Conservation (phyloP, 1,140 invertebrate genomes). For the Aphaenogaster rudis region DNA sequence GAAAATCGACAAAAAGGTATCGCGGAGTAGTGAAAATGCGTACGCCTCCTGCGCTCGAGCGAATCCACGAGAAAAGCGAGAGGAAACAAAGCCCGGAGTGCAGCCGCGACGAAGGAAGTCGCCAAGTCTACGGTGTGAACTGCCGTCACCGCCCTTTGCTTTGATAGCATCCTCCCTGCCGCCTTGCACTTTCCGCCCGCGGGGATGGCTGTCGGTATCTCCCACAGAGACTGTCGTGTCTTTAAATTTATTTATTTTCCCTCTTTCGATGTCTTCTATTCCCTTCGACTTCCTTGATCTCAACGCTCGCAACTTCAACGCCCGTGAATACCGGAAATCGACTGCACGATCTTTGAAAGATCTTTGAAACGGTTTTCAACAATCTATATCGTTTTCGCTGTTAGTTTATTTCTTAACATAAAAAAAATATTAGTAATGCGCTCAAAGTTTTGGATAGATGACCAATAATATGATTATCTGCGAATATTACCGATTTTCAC, state of each 20-base stretch:
- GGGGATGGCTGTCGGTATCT: constrained; percentile 24
- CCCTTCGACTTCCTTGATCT: constrained; percentile 49
- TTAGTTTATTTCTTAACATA: neutral
- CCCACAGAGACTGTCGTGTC: constrained; percentile 42
- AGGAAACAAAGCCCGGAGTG: constrained; percentile 50
- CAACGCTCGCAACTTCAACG: constrained; percentile 25
- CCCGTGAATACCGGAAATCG: constrained; percentile 33
- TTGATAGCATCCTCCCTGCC: constrained; percentile 36
- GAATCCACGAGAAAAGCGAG: constrained; percentile 28
- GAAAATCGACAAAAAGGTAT: constrained; percentile 32
- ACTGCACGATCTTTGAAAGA: constrained; percentile 20
- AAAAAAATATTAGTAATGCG: neutral
- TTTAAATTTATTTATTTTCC: constrained; percentile 59
- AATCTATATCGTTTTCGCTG: neutral
- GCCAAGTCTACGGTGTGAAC: constrained; percentile 48
- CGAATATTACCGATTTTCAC: neutral
- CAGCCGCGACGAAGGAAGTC: constrained; percentile 36
- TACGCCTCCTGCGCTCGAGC: constrained; percentile 10
- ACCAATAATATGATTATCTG: neutral
- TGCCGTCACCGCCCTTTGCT: constrained; percentile 41
- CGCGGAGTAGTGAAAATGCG: constrained; percentile 44
- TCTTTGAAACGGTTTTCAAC: constrained; percentile 15
- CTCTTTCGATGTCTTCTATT: constrained; percentile 39
- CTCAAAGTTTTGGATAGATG: neutral
- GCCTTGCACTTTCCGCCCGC: constrained; percentile 38